Percentiles rank a stretch among this genome's conserved stretches.
These are phyloP conservation scores for Dufourea novaeangliae DNA, from an alignment of 1,140 invertebrate species.

Conservation along the genomic window DNA sequence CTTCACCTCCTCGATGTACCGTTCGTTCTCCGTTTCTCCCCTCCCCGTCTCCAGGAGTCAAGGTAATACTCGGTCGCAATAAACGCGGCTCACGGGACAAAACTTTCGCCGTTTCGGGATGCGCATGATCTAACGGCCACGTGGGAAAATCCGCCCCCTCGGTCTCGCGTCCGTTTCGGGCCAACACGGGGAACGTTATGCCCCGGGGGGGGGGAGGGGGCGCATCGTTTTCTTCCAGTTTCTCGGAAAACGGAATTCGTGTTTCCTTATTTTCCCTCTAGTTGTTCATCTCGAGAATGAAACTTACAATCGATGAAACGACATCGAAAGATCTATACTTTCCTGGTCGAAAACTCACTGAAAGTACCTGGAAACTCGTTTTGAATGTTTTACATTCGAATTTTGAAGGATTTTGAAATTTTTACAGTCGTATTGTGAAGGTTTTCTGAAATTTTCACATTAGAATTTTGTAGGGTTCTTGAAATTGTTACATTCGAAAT, in stretches of 20 bases:
- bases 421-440: too few species aligned
- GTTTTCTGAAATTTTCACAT: too few species aligned
- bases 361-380: too few species aligned
- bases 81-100: conserved; percentile 71
- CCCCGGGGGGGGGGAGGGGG: background rate
- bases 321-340: too few species aligned
- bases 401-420: too few species aligned
- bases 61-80: conserved; percentile 75
- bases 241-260: conserved; percentile 12
- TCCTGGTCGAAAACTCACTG: too few species aligned
- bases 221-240: conserved; percentile 35
- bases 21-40: conserved; percentile 57
- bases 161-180: conserved; percentile 38
- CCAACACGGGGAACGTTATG: conserved; percentile 52
- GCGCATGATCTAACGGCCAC: conserved; percentile 77
- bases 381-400: too few species aligned
- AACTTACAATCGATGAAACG: too few species aligned
- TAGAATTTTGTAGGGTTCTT: too few species aligned
- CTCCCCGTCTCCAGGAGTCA: conserved; percentile 68
- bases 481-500: too few species aligned
- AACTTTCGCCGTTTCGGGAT: conserved; percentile 61
- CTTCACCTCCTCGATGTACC: conserved; percentile 33
- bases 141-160: conserved; percentile 73
- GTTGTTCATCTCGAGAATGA: too few species aligned
- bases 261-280: conserved; percentile 21